A percentile compares a stretch with the other conserved stretches of the same genome.
Evolutionary conservation across 2,797 vertebrate species (phyloP).

Genomic region (Parambassis ranga): DNA sequence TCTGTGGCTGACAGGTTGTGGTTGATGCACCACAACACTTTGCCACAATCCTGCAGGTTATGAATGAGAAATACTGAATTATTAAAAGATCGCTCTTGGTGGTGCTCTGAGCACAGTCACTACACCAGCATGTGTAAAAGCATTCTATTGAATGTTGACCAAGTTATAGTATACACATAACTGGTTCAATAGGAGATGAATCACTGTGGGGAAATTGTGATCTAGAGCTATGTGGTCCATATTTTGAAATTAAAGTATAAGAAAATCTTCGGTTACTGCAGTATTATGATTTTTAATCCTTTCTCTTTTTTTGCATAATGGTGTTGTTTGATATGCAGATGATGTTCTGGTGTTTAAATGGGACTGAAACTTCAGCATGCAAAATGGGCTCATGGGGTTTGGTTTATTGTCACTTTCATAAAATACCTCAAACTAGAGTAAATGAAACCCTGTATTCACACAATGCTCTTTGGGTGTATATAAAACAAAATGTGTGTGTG

Average conservation of each 20-base stretch:
- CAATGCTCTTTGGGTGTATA: slow-evolving; percentile 4
- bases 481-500: neutral
- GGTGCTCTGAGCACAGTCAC: neutral
- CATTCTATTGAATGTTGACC: neutral
- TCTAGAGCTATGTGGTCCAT: neutral
- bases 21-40: slow-evolving; percentile 11
- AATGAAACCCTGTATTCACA: neutral
- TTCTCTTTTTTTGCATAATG: slow-evolving; percentile 4
- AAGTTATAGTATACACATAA: neutral
- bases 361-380: slow-evolving; percentile 6
- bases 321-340: slow-evolving; percentile 27
- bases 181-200: neutral
- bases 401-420: slow-evolving; percentile 4
- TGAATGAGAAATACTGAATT: slow-evolving; percentile 37
- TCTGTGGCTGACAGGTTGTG: slow-evolving; percentile 22
- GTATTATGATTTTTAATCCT: slow-evolving; percentile 11
- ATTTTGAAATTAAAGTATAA: neutral
- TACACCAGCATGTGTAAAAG: slow-evolving; percentile 14
- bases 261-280: neutral
- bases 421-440: slow-evolving; percentile 17
- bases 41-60: slow-evolving; percentile 9
- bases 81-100: slow-evolving; percentile 43
- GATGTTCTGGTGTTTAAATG: slow-evolving; percentile 16
- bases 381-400: slow-evolving; percentile 19
- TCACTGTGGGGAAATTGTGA: neutral